phyloP scores from a whole-genome alignment of 1,140 invertebrate species.

The Drosophila grimshawi region DNA sequence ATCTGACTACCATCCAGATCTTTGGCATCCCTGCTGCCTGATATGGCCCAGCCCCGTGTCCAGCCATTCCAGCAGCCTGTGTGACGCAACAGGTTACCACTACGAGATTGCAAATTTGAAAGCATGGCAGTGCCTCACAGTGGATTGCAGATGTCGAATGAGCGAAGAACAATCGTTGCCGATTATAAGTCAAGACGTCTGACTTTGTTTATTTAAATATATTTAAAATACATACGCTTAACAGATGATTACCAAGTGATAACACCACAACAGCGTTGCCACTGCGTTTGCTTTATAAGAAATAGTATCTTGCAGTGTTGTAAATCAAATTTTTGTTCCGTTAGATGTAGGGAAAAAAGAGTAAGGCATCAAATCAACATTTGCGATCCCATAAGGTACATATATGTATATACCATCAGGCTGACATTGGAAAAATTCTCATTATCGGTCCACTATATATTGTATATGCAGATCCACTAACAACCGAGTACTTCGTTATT shows the following conservation, averaged over 20 bases:
- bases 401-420: too few relatives aligned
- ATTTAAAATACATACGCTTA: neutral
- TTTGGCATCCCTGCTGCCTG: slow-evolving; percentile 8
- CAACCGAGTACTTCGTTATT: too few relatives aligned
- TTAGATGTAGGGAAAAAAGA: too few relatives aligned
- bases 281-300: neutral
- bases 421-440: too few relatives aligned
- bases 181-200: neutral
- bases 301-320: too few relatives aligned
- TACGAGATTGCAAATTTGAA: slow-evolving; percentile 25
- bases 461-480: too few relatives aligned
- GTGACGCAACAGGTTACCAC: slow-evolving; percentile 59
- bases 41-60: slow-evolving; percentile 30
- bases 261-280: neutral
- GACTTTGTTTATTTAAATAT: neutral
- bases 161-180: neutral
- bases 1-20: slow-evolving; percentile 83
- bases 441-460: too few relatives aligned
- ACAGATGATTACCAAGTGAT: neutral
- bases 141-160: neutral
- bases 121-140: slow-evolving; percentile 27
- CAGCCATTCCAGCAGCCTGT: slow-evolving; percentile 26
- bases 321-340: too few relatives aligned
- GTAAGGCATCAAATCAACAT: too few relatives aligned
- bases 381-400: too few relatives aligned